Base-by-base conservation (phyloP, 2,113 vertebrate genomes). In the Saimiri boliviensis region DNA sequence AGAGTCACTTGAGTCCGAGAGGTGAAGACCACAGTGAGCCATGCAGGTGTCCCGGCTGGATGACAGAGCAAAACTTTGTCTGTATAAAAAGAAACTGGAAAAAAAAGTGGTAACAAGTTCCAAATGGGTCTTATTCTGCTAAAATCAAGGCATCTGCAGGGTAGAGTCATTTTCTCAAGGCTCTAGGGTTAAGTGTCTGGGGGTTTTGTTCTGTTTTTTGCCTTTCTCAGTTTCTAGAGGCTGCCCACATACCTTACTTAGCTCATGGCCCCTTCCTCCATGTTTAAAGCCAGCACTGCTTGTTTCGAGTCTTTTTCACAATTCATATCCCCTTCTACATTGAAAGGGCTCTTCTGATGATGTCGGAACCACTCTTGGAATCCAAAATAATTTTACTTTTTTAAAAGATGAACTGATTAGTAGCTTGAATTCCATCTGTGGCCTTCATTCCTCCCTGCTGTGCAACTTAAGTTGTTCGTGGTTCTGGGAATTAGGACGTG, bases 381-480 rank as follows among this genome's bases (percentile, higher is more conserved):
- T 13, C 35, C 47, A 17, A 66, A 3, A 30, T 45, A 23, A 25
- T 19, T 45, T 45, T 4, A 47, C 19, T 84, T 5, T 13, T 16
- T 40, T 23, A 54, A 6, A 9, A 86, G 1, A 30, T 27, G 40
- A 45, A 2, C 32, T 40, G 25, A 30, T 32, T 3, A 90, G 40
- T 66, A 74, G n/a, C 0, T 40, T 32, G 8, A 1, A 27, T 54
- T n/a, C 79, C 52, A 8, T 23, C n/a, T 35, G n/a, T 37, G 23
- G 2, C 52, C 16, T 19, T 17, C 23, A 12, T 1, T 60, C 10
- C 37, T 10, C n/a, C 66, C 35, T n/a, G 37, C 21, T 19, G 0
- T 1, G 16, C 17, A 37, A n/a, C 8, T 45, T 63, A 2, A n/a
- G 47, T 8, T 8, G 11, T 6, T 52, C 40, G 0, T 27, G 2